Evolutionary conservation across 2,113 vertebrate genomes (phyloP).

Genomic region (Hiodon tergisus): DNA sequence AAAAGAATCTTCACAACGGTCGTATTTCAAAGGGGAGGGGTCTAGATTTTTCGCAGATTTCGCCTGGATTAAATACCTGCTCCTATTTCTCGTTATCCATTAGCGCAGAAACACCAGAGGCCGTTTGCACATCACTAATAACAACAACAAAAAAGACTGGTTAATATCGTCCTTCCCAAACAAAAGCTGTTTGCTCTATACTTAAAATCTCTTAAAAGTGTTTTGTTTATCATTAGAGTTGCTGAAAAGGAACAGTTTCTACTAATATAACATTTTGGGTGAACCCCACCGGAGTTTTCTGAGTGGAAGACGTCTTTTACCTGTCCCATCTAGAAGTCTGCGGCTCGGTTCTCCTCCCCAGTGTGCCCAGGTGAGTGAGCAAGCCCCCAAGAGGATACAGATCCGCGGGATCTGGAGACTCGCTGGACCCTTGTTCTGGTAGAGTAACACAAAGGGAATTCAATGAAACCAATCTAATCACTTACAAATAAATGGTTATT

Average conservation of each 20-base stretch:
- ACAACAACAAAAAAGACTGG: neutral
- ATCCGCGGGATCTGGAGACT: conserved; percentile 22
- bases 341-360: conserved; percentile 41
- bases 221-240: conserved; percentile 23
- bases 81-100: conserved; percentile 22
- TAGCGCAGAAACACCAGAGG: conserved; percentile 17
- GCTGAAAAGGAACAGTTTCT: neutral
- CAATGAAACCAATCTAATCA: neutral
- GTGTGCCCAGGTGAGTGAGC: conserved; percentile 61
- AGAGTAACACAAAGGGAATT: conserved; percentile 6
- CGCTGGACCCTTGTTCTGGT: neutral
- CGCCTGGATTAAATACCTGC: conserved; percentile 45
- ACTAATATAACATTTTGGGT: neutral
- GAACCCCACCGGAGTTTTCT: neutral
- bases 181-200: neutral
- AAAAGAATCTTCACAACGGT: conserved; percentile 30
- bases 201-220: neutral
- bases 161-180: too few species aligned
- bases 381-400: conserved; percentile 33
- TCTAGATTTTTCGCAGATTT: conserved; percentile 37
- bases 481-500: neutral
- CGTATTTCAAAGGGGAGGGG: conserved; percentile 47
- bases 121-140: neutral
- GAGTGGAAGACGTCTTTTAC: conserved; percentile 35
- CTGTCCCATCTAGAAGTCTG: conserved; percentile 48